Evolutionary conservation across 2,113 vertebrate genomes (phyloP), one percentile per base, ranked within the genome.

Genomic region (Anoplopoma fimbria): DNA sequence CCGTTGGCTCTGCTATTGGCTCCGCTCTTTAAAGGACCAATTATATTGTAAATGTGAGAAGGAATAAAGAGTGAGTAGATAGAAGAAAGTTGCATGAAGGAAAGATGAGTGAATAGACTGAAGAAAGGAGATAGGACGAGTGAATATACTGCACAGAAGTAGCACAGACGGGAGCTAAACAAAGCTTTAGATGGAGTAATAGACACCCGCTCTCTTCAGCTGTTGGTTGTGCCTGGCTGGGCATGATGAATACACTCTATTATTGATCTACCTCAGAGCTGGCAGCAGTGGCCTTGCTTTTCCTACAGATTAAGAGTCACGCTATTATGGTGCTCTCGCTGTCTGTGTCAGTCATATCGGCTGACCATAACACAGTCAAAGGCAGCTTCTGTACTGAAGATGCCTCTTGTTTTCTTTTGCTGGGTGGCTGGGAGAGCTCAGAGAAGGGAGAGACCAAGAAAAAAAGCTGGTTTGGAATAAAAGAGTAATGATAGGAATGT

Each of bases 201-300:
- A 31, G 67, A 79, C 14, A 67, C 25, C 64, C 74, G 79, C 58
- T 83, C 34, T 45, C 17, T 68, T 67, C 71, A 83, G 75, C 79
- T 71, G 60, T 69, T 84, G 55, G 63, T 73, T 81, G 74, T 82
- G 88, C 74, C 75, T 82, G 77, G 49, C 84, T 82, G 64, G 77
- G 55, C 51, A 40, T 62, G 69, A 82, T 89, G 76, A 92, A 89
- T 65, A 80, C 51, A 33, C 34, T 70, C 49, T 47, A 60, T 86
- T 90, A 87, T 88, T 90, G 90, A 91, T 89, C 77, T 70, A 23
- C 62, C 34, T 84, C 25, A 79, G 76, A 77, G 33, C 70, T 74
- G 57, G 47, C 75, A 76, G 67, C 19, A 13, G 38, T 31, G 9
- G 65, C 62, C 49, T 77, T 82, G 42, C 70, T 83, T 74, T 79